These are phyloP conservation scores for Porites lutea DNA, from an alignment of 64 coral and sea anemone species.

Conservation along the genomic window DNA sequence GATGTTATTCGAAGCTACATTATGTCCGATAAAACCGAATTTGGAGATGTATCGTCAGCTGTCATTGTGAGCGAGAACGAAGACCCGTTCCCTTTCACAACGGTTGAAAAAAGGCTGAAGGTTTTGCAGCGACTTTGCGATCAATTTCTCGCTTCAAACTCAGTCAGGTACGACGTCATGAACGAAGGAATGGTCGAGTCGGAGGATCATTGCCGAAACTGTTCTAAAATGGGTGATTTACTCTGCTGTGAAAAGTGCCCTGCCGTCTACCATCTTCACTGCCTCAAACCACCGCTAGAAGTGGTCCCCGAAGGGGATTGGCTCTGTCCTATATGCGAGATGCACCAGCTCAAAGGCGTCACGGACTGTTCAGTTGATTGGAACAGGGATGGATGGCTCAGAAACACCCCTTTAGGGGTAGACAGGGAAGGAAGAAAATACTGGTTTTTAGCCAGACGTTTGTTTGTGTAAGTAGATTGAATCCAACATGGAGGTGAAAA, in stretches of 20 bases:
- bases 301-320: slow-evolving; percentile 98
- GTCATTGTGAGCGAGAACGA: slow-evolving; percentile 56
- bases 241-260: slow-evolving; percentile 97
- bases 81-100: slow-evolving; percentile 88
- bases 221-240: slow-evolving; percentile 98
- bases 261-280: slow-evolving; percentile 97
- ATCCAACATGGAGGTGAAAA: slow-evolving; percentile 15
- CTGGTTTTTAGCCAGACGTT: slow-evolving; percentile 94
- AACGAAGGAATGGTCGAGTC: slow-evolving; percentile 97
- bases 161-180: slow-evolving; percentile 93
- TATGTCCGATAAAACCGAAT: slow-evolving; percentile 87
- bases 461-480: slow-evolving; percentile 95
- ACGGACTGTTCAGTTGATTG: slow-evolving; percentile 87
- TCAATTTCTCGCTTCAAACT: slow-evolving; percentile 93
- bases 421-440: slow-evolving; percentile 98
- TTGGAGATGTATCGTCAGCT: slow-evolving; percentile 65
- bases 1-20: slow-evolving; percentile 94
- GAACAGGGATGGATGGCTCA: slow-evolving; percentile 87
- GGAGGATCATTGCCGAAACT: slow-evolving; percentile 98
- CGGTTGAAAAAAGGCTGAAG: slow-evolving; percentile 77
- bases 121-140: slow-evolving; percentile 88
- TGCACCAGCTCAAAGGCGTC: slow-evolving; percentile 91
- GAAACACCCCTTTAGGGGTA: slow-evolving; percentile 89
- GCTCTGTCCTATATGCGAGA: slow-evolving; percentile 96
- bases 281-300: slow-evolving; percentile 97